Conservation (phyloP, 2,113 vertebrate genomes). For the Daphoenositta chrysoptera region DNA sequence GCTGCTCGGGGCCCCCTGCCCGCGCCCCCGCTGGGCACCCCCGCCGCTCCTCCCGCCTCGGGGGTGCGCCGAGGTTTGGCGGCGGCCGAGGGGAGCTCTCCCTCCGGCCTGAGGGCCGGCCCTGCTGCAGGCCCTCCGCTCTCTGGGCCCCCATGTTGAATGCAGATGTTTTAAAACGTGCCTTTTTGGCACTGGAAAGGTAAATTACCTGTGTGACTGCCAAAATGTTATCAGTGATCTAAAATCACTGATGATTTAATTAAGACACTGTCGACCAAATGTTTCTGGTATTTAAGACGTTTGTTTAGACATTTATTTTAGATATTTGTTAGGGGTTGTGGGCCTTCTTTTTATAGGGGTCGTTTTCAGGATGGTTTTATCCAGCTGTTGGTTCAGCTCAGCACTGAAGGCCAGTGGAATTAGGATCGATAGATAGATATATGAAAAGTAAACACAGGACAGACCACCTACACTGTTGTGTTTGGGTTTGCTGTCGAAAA, state of each 20-base stretch:
- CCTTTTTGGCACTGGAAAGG: background rate
- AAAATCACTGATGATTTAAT: background rate
- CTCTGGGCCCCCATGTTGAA: background rate
- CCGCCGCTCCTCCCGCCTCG: background rate
- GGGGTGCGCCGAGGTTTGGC: background rate
- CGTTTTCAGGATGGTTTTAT: background rate
- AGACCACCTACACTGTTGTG: background rate
- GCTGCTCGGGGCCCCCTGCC: background rate
- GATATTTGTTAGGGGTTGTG: background rate
- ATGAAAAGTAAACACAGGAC: background rate
- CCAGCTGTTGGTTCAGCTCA: background rate
- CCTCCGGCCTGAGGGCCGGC: background rate
- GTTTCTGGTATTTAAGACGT: rapidly evolving
- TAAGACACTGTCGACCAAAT: background rate
- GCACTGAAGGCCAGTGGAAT: background rate
- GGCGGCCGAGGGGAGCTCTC: background rate
- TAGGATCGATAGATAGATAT: background rate
- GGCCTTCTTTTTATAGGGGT: background rate
- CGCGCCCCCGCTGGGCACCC: background rate
- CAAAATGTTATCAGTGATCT: background rate
- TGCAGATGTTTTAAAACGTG: background rate
- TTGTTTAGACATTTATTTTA: background rate
- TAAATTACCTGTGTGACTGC: background rate
- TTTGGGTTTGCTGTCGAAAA: background rate
- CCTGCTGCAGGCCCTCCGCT: background rate